phyloP scores from a whole-genome alignment of 2,888 invertebrate genomes.

The Ferdinandea cuprea region DNA sequence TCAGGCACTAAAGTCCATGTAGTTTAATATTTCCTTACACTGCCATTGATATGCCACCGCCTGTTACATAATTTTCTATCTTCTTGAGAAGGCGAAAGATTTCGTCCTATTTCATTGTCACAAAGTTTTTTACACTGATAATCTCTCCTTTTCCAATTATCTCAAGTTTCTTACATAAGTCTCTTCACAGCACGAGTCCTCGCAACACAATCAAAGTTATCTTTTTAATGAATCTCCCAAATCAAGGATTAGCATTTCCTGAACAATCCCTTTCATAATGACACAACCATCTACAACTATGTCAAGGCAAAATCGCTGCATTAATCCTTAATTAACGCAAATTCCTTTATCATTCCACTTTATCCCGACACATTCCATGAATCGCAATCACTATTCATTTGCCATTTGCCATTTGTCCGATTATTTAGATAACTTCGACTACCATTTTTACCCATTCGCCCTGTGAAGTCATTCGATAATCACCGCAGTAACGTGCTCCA shows the following conservation, averaged over 20 bases:
- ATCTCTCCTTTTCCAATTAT: too few relatives aligned
- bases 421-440: constrained; percentile 34
- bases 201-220: too few relatives aligned
- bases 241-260: neutral
- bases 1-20: too few relatives aligned
- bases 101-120: too few relatives aligned
- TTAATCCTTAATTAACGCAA: constrained; percentile 5
- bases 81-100: too few relatives aligned
- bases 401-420: constrained; percentile 29
- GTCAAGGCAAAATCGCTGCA: constrained; percentile 18
- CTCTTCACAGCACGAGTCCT: too few relatives aligned
- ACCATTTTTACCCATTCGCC: neutral
- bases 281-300: constrained; percentile 13
- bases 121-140: too few relatives aligned
- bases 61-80: too few relatives aligned
- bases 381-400: constrained; percentile 29
- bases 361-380: constrained; percentile 24
- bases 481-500: constrained; percentile 3
- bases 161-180: too few relatives aligned
- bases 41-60: too few relatives aligned
- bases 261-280: neutral
- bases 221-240: too few relatives aligned
- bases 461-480: constrained; percentile 16
- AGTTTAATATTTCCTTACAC: too few relatives aligned
- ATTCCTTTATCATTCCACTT: constrained; percentile 28